These are phyloP conservation scores for Drosophila antonietae DNA, from an alignment of 2,888 invertebrate genomes.

Conservation along the genomic window DNA sequence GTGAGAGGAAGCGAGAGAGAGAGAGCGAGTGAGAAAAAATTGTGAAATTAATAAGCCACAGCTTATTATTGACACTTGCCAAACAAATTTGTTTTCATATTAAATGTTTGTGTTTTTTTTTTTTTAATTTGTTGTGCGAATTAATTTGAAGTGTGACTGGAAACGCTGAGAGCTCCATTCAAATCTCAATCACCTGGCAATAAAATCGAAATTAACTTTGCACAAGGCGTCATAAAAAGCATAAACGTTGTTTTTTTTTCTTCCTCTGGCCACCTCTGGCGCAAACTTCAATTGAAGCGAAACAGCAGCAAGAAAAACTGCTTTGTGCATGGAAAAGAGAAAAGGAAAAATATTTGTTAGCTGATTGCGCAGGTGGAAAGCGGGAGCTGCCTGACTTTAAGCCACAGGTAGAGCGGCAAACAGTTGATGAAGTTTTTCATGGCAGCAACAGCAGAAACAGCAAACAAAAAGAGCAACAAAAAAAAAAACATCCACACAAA, in stretches of 20 bases:
- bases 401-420: slow-evolving; percentile 73
- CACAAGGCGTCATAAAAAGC: slow-evolving; percentile 69
- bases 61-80: slow-evolving; percentile 61
- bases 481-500: slow-evolving; percentile 41
- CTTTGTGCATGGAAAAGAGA: background rate
- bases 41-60: slow-evolving; percentile 66
- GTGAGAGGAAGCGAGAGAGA: background rate
- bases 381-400: slow-evolving; percentile 56
- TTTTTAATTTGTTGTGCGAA: slow-evolving; percentile 20
- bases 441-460: slow-evolving; percentile 10
- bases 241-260: slow-evolving; percentile 46
- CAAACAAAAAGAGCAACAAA: slow-evolving; percentile 14
- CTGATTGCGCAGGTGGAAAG: slow-evolving; percentile 55
- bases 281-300: slow-evolving; percentile 75
- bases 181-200: slow-evolving; percentile 78
- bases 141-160: slow-evolving; percentile 49
- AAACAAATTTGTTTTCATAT: slow-evolving; percentile 22
- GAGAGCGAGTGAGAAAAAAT: slow-evolving; percentile 22
- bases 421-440: slow-evolving; percentile 74
- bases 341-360: slow-evolving; percentile 40
- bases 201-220: slow-evolving; percentile 81
- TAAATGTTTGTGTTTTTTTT: slow-evolving; percentile 10
- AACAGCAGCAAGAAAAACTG: slow-evolving; percentile 45
- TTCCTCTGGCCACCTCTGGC: slow-evolving; percentile 42
- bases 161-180: slow-evolving; percentile 55